Conservation (phyloP, 2,113 vertebrate genomes). For the Mugil cephalus region DNA sequence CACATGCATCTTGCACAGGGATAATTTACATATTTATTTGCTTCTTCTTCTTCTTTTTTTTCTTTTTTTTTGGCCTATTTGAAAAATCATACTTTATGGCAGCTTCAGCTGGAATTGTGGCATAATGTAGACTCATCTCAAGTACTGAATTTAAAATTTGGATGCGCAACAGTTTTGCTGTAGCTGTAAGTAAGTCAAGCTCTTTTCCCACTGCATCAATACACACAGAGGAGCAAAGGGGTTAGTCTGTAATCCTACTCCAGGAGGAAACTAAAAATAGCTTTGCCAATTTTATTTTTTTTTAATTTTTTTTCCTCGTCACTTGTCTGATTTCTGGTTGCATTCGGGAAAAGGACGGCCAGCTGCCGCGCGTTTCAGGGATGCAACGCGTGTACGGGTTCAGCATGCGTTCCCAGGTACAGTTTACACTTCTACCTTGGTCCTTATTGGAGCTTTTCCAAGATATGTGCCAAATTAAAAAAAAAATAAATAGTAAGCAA, state of each 20-base stretch:
- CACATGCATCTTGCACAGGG: conserved; percentile 70
- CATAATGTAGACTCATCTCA: conserved; percentile 40
- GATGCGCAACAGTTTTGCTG: conserved; percentile 27
- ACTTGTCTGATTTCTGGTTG: conserved; percentile 4
- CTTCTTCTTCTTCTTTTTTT: too few relatives aligned
- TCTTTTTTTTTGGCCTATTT: conserved; percentile 48
- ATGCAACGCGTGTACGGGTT: conserved; percentile 47
- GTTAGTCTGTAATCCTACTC: conserved; percentile 20
- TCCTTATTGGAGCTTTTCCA: conserved; percentile 49
- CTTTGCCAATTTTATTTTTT: conserved; percentile 20
- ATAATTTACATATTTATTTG: conserved; percentile 47
- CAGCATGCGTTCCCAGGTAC: conserved; percentile 67
- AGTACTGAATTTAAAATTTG: conserved; percentile 10
- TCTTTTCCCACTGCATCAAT: conserved; percentile 24
- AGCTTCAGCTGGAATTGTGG: conserved; percentile 68
- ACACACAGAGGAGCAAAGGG: conserved; percentile 25
- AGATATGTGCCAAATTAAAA: conserved; percentile 66
- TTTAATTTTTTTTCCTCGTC: conserved; percentile 27
- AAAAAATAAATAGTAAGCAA: conserved; percentile 76
- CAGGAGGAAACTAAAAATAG: conserved; percentile 29
- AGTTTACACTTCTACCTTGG: conserved; percentile 54
- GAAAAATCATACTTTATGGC: conserved; percentile 49
- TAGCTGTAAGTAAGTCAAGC: conserved; percentile 28
- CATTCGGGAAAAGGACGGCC: conserved; percentile 32
- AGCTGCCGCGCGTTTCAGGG: conserved; percentile 53